Evolutionary conservation across 2,797 vertebrate species (phyloP), one percentile per base, ranked within the genome.

Genomic region (Macropus fuliginosus): DNA sequence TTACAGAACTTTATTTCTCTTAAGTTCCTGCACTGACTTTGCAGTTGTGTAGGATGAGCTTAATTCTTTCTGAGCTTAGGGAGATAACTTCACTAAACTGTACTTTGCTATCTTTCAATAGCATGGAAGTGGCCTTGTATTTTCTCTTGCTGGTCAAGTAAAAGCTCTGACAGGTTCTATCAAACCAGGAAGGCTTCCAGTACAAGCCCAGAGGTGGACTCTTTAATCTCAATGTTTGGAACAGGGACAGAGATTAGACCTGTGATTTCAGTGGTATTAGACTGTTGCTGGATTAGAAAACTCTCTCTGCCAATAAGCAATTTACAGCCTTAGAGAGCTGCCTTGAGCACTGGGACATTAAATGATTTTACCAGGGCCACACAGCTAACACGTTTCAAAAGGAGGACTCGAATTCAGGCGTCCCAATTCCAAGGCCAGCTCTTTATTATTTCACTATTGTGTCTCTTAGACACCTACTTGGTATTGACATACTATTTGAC

Each of bases 1-100:
- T 87, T 90, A 95, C 59, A 74, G 12, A 95, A 92, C 1, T 11
- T 96, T 81, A 91, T 91, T 91, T 93, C 91, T 93, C 93, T 95
- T 74, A 93, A 92, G 55, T 91, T 74, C 57, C 62, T 66, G 21
- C 1, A 74, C 14, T n/a, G n/a, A 74, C 66, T 74, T 40, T 40
- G n/a, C 16, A 66, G n/a, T 59, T 59, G 34, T 74, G 18, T n/a
- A 66, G 62, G 18, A n/a, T n/a, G n/a, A 66, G 34, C 4, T n/a
- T n/a, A 66, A 66, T n/a, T 66, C 62, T 66, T n/a, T 74, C 66
- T 40, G 66, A 8, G 1, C 16, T 74, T 74, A 40, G 18, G n/a
- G 34, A 74, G 5, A 21, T 40, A 40, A 74, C n/a, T 40, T 74
- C 66, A 74, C 2, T 40, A 40, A 74, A 74, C 5, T 74, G 34